These are phyloP conservation scores for Drosophila teissieri DNA, from an alignment of 1,140 invertebrate genomes.

Conservation along the genomic window DNA sequence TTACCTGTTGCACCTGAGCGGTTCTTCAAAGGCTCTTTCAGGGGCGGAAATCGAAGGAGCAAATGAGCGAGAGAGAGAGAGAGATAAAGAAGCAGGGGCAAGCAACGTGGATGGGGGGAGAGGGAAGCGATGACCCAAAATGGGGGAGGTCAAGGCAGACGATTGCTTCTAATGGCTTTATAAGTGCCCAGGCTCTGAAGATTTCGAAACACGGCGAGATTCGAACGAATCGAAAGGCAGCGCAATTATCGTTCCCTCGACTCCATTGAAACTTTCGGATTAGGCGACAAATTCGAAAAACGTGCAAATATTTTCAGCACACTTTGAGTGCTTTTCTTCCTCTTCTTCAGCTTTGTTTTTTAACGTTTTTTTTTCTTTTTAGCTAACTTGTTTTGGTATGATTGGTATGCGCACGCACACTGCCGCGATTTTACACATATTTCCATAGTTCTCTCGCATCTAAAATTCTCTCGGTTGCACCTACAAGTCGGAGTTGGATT, in stretches of 20 bases:
- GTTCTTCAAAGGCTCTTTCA: conserved; percentile 21
- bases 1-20: conserved; percentile 41
- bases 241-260: conserved; percentile 18
- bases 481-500: not conserved
- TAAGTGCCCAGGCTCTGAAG: conserved; percentile 17
- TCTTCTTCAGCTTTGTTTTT: conserved; percentile 7
- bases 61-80: not conserved
- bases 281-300: conserved; percentile 54
- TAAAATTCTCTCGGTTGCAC: conserved; percentile 30
- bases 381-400: conserved; percentile 65
- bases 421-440: not conserved
- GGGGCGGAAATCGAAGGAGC: conserved; percentile 15
- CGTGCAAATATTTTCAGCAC: conserved; percentile 78
- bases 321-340: conserved; percentile 41
- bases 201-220: conserved; percentile 13
- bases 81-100: not conserved
- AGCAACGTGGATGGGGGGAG: not conserved
- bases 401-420: conserved; percentile 45
- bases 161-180: conserved; percentile 50
- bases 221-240: conserved; percentile 28
- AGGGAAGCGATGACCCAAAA: not conserved
- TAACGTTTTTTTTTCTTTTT: conserved; percentile 3
- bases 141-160: conserved; percentile 12
- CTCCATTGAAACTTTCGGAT: conserved; percentile 43
- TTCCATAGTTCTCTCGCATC: not conserved